Evolutionary conservation across 2,113 vertebrate species (phyloP).

Genomic region (Murina feae): DNA sequence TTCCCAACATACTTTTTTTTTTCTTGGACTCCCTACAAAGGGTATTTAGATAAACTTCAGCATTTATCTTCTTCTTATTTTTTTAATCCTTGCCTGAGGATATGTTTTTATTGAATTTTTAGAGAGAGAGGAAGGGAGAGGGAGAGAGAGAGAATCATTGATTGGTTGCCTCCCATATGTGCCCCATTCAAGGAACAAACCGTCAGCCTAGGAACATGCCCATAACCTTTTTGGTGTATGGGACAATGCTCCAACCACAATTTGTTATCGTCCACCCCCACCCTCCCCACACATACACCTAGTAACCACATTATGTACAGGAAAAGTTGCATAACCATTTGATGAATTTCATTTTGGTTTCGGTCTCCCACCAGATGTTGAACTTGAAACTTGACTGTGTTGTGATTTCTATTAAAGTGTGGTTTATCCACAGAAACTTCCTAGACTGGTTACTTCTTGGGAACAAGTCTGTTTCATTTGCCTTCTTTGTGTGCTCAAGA

Average conservation of each 20-base stretch:
- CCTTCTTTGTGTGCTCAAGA: slow-evolving; percentile 37
- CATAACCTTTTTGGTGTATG: not conserved
- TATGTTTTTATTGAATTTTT: not conserved
- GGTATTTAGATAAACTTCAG: not conserved
- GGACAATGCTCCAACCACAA: not conserved
- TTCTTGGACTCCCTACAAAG: not conserved
- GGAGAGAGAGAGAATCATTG: not conserved
- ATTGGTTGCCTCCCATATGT: not conserved
- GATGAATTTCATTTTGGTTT: slow-evolving; percentile 23
- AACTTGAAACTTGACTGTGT: slow-evolving; percentile 6
- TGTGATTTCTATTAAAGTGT: slow-evolving; percentile 4
- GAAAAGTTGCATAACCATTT: not conserved
- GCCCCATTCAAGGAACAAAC: not conserved
- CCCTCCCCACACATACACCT: not conserved
- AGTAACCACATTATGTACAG: not conserved
- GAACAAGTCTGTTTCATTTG: not conserved
- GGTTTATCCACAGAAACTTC: slow-evolving; percentile 38
- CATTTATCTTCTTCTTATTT: not conserved
- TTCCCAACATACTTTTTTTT: not conserved
- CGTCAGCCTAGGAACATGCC: not conserved
- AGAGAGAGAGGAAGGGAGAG: not conserved
- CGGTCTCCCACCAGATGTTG: slow-evolving; percentile 15
- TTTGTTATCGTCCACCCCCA: not conserved
- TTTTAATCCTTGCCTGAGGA: not conserved
- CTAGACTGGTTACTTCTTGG: slow-evolving; percentile 9